Conservation (phyloP, 2,888 invertebrate genomes). For the Oscheius myriophilus region DNA sequence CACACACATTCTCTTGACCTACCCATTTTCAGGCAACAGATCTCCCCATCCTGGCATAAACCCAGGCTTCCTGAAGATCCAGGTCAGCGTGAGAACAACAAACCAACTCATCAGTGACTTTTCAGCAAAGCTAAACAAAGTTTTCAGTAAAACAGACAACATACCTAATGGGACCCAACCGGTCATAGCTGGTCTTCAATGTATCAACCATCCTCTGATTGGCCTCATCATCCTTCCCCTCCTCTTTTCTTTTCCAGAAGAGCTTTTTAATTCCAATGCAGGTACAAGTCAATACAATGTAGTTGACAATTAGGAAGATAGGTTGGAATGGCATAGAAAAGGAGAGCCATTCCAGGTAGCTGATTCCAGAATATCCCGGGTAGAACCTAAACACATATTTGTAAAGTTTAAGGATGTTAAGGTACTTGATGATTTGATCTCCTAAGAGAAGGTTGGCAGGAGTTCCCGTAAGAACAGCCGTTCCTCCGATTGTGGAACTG, state of each 20-base stretch:
- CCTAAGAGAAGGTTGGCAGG: slow-evolving; percentile 42
- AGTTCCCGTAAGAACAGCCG: slow-evolving; percentile 48
- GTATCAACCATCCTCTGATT: too few relatives aligned
- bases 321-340: slow-evolving; percentile 15
- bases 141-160: too few relatives aligned
- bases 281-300: slow-evolving; percentile 9
- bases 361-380: slow-evolving; percentile 6
- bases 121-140: slow-evolving; percentile 21
- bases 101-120: slow-evolving; percentile 24
- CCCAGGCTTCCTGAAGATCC: slow-evolving; percentile 27
- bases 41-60: slow-evolving; percentile 30
- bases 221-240: background rate
- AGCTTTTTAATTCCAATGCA: slow-evolving; percentile 14
- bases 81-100: slow-evolving; percentile 4
- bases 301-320: slow-evolving; percentile 11
- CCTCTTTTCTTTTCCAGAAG: background rate
- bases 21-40: slow-evolving; percentile 24
- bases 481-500: slow-evolving; percentile 50
- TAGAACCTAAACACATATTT: slow-evolving; percentile 16
- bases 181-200: too few relatives aligned
- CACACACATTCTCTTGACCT: background rate
- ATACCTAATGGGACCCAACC: too few relatives aligned
- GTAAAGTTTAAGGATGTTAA: too few relatives aligned
- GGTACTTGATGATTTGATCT: slow-evolving; percentile 11
- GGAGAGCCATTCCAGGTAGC: slow-evolving; percentile 15